Evolutionary conservation across 2,113 vertebrate genomes (phyloP).

Genomic region (Todiramphus saurophagus): DNA sequence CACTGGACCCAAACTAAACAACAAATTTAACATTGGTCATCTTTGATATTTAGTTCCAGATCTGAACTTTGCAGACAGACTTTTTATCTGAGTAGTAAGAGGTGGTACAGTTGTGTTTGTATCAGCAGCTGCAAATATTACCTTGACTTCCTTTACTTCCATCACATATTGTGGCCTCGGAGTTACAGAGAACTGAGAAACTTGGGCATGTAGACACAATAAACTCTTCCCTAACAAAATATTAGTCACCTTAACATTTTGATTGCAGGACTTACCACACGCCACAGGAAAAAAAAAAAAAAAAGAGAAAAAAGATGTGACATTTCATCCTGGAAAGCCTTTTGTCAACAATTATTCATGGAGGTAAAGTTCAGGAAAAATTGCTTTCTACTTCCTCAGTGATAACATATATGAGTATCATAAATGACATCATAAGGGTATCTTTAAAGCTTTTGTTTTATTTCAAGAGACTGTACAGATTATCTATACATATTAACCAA

Average conservation of each 20-base stretch:
- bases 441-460: neutral
- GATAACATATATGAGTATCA: neutral
- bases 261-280: neutral
- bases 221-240: neutral
- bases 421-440: neutral
- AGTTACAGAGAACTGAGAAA: neutral
- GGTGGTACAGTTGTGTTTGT: neutral
- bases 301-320: neutral
- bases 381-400: neutral
- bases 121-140: neutral
- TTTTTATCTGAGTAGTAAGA: neutral
- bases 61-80: neutral
- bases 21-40: neutral
- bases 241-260: neutral
- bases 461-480: neutral
- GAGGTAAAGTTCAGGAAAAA: conserved; percentile 30
- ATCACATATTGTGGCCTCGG: neutral
- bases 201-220: neutral
- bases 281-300: neutral
- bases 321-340: neutral
- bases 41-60: neutral
- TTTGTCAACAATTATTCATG: neutral
- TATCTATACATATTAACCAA: neutral
- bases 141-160: neutral
- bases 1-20: neutral